phyloP scores from a whole-genome alignment of 2,113 vertebrate genomes.

The Canis aureus region DNA sequence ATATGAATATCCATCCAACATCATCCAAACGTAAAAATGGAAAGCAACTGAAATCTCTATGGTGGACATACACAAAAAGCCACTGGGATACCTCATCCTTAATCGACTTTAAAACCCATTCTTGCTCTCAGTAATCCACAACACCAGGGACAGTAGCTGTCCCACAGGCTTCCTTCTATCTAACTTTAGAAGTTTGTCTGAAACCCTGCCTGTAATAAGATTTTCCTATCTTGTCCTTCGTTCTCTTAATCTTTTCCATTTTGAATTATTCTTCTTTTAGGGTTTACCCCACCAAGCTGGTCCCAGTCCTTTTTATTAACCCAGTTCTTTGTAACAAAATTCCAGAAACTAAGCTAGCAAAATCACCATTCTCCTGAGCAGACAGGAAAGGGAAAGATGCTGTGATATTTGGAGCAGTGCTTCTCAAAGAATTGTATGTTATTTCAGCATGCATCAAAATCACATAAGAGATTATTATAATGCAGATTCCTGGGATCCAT shows the following conservation, averaged over 20 bases:
- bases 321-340: background rate
- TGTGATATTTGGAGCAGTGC: background rate
- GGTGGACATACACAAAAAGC: background rate
- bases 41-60: background rate
- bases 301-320: background rate
- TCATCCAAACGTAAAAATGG: background rate
- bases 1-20: background rate
- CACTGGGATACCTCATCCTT: background rate
- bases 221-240: background rate
- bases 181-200: background rate
- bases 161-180: background rate
- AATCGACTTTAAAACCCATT: background rate
- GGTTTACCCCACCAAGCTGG: background rate
- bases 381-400: background rate
- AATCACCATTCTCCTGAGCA: background rate
- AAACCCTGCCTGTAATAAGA: background rate
- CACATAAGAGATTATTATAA: background rate
- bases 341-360: background rate
- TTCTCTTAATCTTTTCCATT: slow-evolving; percentile 1
- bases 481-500: too few relatives aligned
- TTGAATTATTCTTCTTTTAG: background rate
- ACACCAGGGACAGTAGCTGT: background rate
- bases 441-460: background rate
- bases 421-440: background rate
- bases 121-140: background rate